phyloP scores from a whole-genome alignment of 92 coral and sea anemone species.

The Desmophyllum pertusum region DNA sequence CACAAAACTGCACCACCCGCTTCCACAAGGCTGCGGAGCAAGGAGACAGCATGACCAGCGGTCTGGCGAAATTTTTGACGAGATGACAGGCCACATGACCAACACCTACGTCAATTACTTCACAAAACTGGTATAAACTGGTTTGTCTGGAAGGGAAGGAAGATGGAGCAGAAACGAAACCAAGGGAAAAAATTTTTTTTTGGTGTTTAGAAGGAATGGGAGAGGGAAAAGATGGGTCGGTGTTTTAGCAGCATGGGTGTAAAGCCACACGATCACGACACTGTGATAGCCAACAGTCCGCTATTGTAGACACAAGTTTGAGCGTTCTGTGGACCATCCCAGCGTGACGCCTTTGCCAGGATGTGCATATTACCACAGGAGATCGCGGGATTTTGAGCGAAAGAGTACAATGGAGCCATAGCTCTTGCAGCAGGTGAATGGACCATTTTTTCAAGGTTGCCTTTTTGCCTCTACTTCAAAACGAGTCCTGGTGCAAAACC shows the following conservation, averaged over 20 bases:
- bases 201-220: conserved; percentile 92
- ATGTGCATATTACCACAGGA: conserved; percentile 80
- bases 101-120: conserved; percentile 74
- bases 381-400: conserved; percentile 89
- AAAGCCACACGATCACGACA: conserved; percentile 50
- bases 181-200: conserved; percentile 77
- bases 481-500: too few relatives aligned
- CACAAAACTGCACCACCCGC: conserved; percentile 86
- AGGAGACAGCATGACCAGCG: conserved; percentile 88
- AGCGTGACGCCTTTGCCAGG: conserved; percentile 57
- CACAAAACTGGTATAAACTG: conserved; percentile 88
- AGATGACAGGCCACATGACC: conserved; percentile 86
- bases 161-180: conserved; percentile 70
- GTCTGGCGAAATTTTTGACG: conserved; percentile 80
- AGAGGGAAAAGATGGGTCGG: conserved; percentile 90
- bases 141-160: conserved; percentile 90
- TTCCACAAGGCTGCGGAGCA: conserved; percentile 92
- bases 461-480: too few relatives aligned
- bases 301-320: conserved; percentile 69
- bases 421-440: conserved; percentile 88
- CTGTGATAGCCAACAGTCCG: conserved; percentile 27
- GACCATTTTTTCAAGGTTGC: conserved; percentile 32
- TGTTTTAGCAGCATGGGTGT: conserved; percentile 88
- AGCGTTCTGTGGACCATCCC: conserved; percentile 69
- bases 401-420: conserved; percentile 50